Conservation (phyloP, 2,888 invertebrate genomes). For the Parnassius apollo region DNA sequence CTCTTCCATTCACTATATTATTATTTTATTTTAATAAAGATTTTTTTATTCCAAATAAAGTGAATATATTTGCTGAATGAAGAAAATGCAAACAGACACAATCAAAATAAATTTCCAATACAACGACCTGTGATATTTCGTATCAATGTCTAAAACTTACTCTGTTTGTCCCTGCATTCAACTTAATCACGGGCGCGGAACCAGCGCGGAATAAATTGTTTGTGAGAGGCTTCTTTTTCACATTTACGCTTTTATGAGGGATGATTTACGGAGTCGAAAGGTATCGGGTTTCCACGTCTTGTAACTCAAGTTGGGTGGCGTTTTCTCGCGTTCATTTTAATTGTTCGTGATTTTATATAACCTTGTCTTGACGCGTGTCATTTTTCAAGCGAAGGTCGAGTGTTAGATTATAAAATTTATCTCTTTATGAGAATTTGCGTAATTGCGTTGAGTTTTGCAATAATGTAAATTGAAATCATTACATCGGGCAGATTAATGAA, state of each 20-base stretch:
- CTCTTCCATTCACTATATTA: too few relatives aligned
- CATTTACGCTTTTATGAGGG: slow-evolving; percentile 30
- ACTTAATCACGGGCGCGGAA: slow-evolving; percentile 14
- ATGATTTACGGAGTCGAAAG: slow-evolving; percentile 30
- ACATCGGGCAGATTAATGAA: background rate
- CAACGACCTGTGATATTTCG: slow-evolving; percentile 1
- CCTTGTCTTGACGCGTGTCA: slow-evolving; percentile 9
- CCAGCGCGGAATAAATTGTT: slow-evolving; percentile 30
- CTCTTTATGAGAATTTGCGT: slow-evolving; percentile 7
- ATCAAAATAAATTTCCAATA: too few relatives aligned
- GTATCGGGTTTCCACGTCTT: slow-evolving; percentile 21
- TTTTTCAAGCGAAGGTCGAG: slow-evolving; percentile 2
- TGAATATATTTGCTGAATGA: too few relatives aligned
- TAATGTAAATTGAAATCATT: slow-evolving; percentile 3
- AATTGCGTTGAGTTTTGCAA: background rate
- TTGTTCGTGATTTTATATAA: slow-evolving; percentile 21
- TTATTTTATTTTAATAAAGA: too few relatives aligned
- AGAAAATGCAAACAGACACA: too few relatives aligned
- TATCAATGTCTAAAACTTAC: slow-evolving; percentile 3
- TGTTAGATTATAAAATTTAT: slow-evolving; percentile 3
- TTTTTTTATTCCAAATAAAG: too few relatives aligned
- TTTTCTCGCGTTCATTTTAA: slow-evolving; percentile 12
- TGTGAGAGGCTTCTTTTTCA: slow-evolving; percentile 29
- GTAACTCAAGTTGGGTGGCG: slow-evolving; percentile 8
- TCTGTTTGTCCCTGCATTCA: slow-evolving; percentile 9